phyloP scores from a whole-genome alignment of 2,113 vertebrate species.

The Tangachromis dhanisi region DNA sequence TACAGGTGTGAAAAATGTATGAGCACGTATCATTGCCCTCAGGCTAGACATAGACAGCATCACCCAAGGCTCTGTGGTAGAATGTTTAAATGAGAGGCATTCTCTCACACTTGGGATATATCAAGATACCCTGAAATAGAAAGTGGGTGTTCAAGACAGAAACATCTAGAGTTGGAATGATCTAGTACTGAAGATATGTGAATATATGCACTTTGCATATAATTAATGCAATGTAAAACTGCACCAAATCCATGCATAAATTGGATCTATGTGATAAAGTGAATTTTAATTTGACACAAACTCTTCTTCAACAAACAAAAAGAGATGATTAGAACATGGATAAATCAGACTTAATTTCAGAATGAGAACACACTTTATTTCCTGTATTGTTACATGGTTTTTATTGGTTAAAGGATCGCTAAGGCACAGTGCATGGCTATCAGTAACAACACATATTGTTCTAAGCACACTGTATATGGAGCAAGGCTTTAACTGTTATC shows the following conservation, averaged over 20 bases:
- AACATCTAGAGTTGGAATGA: not conserved
- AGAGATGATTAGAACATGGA: not conserved
- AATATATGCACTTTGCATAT: not conserved
- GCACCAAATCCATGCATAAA: not conserved
- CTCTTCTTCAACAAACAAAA: not conserved
- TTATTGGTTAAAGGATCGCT: not conserved
- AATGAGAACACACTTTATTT: not conserved
- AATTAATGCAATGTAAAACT: not conserved
- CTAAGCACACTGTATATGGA: not conserved
- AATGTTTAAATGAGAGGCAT: slow-evolving; percentile 45
- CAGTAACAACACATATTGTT: not conserved
- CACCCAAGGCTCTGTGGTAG: slow-evolving; percentile 15
- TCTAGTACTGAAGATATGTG: not conserved
- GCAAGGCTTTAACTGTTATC: not conserved
- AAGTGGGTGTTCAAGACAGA: not conserved
- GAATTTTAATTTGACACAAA: not conserved
- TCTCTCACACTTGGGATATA: not conserved
- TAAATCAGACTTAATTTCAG: not conserved
- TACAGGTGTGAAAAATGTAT: slow-evolving; percentile 55
- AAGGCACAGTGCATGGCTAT: not conserved
- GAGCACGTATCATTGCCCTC: slow-evolving; percentile 36
- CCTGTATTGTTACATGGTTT: not conserved
- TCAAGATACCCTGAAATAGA: not conserved
- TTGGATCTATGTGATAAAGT: not conserved
- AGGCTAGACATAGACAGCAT: slow-evolving; percentile 50